Percentiles rank a stretch among this genome's conserved stretches.
These are phyloP conservation scores for Tragelaphus imberbis DNA, from an alignment of 2,113 vertebrate genomes.

Conservation along the genomic window DNA sequence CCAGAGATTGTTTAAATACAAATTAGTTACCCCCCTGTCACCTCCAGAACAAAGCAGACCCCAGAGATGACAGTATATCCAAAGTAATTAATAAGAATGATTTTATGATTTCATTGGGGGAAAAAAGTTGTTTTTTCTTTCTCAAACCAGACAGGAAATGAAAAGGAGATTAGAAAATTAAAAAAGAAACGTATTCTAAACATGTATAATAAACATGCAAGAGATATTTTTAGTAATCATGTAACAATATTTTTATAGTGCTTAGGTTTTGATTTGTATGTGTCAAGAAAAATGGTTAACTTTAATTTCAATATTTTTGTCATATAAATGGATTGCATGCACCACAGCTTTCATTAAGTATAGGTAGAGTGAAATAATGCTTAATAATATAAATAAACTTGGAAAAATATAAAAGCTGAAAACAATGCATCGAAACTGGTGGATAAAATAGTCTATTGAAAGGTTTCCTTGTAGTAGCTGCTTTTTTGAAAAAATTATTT, in stretches of 20 bases:
- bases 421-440: neutral
- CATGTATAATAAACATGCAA: neutral
- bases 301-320: neutral
- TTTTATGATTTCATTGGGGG: constrained; percentile 41
- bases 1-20: constrained; percentile 40
- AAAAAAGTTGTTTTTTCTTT: neutral
- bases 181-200: neutral
- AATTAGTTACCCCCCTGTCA: constrained; percentile 30
- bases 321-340: neutral
- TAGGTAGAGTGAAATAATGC: neutral
- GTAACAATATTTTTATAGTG: neutral
- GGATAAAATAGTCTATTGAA: neutral
- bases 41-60: constrained; percentile 40
- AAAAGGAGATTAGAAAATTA: neutral
- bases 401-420: neutral
- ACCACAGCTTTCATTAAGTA: neutral
- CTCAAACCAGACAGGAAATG: neutral
- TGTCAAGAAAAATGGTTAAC: neutral
- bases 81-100: constrained; percentile 41
- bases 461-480: neutral
- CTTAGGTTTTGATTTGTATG: neutral
- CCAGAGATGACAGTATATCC: constrained; percentile 30
- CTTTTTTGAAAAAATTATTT: constrained; percentile 11
- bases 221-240: neutral
- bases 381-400: neutral